Evolutionary conservation across 2,797 vertebrate genomes (phyloP).

Genomic region (Acanthornis magna): DNA sequence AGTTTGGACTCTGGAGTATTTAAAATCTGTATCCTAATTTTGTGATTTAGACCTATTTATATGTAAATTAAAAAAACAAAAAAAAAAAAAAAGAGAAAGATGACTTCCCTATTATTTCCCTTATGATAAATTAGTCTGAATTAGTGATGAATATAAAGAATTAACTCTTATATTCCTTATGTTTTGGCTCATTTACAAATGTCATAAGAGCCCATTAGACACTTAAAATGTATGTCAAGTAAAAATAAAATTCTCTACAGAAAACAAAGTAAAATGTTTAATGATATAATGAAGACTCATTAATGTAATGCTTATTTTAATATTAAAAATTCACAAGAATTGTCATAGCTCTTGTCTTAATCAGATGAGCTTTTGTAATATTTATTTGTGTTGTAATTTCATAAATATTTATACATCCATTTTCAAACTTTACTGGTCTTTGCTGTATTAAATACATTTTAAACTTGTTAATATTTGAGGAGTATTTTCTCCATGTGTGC

Average conservation of each 20-base stretch:
- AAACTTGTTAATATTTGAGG: background rate
- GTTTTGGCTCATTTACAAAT: conserved; percentile 59
- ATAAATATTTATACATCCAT: conserved; percentile 55
- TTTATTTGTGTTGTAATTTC: conserved; percentile 53
- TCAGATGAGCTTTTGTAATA: conserved; percentile 64
- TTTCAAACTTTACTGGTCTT: conserved; percentile 32
- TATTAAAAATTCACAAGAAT: conserved; percentile 70
- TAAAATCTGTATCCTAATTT: conserved; percentile 47
- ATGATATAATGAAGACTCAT: conserved; percentile 63
- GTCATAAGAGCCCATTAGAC: conserved; percentile 48
- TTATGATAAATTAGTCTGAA: conserved; percentile 53
- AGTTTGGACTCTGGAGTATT: conserved; percentile 24
- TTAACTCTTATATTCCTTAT: conserved; percentile 54
- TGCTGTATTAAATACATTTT: conserved; percentile 36
- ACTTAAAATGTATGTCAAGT: conserved; percentile 41
- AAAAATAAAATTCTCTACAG: conserved; percentile 52
- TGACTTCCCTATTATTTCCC: conserved; percentile 36
- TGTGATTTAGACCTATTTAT: conserved; percentile 38
- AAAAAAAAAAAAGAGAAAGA: background rate
- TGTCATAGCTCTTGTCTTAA: conserved; percentile 63
- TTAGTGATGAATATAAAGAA: conserved; percentile 59
- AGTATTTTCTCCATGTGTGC: background rate
- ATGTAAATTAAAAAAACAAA: background rate
- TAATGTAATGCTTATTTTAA: conserved; percentile 66
- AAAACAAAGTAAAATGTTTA: conserved; percentile 63